Conservation (phyloP, 2,113 vertebrate genomes). For the Sinocyclocheilus anshuiensis region DNA sequence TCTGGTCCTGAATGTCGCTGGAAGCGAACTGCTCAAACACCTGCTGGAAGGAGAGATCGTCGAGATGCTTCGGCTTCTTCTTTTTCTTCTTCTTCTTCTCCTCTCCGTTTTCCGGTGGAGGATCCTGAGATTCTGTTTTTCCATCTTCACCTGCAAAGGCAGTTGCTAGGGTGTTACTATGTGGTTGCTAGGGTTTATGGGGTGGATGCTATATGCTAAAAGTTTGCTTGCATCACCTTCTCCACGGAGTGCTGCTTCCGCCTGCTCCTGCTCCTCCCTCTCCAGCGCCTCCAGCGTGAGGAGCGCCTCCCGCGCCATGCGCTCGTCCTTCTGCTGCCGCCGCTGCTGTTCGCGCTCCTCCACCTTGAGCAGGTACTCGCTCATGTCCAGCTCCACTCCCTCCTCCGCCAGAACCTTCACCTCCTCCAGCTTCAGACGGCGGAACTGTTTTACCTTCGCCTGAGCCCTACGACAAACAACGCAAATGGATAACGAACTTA, state of each 20-base stretch:
- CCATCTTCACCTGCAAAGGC: conserved; percentile 25
- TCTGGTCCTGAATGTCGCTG: conserved; percentile 26
- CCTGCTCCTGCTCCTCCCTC: conserved; percentile 69
- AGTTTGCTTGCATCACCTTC: not conserved
- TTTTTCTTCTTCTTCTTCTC: conserved; percentile 62
- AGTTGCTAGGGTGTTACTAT: too few species aligned
- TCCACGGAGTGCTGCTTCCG: conserved; percentile 20
- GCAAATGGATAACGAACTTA: not conserved
- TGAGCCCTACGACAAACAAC: conserved; percentile 76
- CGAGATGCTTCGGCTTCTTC: conserved; percentile 16
- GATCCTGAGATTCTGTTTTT: conserved; percentile 50
- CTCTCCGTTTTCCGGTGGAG: conserved; percentile 52
- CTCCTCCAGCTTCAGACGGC: conserved; percentile 89
- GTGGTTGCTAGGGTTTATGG: conserved; percentile 16
- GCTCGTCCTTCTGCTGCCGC: conserved; percentile 70
- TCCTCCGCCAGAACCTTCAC: conserved; percentile 83
- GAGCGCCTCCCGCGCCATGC: conserved; percentile 74
- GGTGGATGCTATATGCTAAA: too few species aligned
- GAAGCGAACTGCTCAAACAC: conserved; percentile 80
- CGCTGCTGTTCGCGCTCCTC: conserved; percentile 81
- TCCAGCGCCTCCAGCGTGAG: conserved; percentile 75
- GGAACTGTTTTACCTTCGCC: conserved; percentile 86
- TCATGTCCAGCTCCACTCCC: conserved; percentile 76
- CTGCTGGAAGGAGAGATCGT: conserved; percentile 79
- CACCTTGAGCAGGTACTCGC: conserved; percentile 77